Conservation (phyloP, 2,797 vertebrate genomes). For the Melanogrammus aeglefinus region DNA sequence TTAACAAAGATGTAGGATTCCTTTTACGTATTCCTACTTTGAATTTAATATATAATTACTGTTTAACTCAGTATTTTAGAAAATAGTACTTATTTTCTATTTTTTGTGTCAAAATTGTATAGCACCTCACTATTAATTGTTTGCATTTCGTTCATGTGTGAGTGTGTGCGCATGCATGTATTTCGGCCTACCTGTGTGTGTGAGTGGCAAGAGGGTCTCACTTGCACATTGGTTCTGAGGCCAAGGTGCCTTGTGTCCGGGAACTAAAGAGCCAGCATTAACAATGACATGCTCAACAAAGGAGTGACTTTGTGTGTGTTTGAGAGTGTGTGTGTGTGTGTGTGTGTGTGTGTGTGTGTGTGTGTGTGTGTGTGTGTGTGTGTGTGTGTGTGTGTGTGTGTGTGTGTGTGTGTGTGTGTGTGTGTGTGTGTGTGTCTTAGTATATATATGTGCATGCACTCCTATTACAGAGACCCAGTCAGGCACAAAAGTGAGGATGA, state of each 20-base stretch:
- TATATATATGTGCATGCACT: constrained; percentile 11
- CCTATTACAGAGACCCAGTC: constrained; percentile 56
- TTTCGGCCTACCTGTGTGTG: too few species aligned
- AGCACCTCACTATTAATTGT: too few species aligned
- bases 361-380: constrained; percentile 6
- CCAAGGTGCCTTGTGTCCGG: constrained; percentile 38
- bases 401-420: constrained; percentile 7
- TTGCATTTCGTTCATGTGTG: not conserved
- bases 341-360: constrained; percentile 6
- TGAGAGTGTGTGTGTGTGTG: constrained; percentile 6
- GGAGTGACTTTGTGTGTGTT: constrained; percentile 32
- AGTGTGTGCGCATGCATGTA: not conserved
- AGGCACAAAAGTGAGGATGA: constrained; percentile 44
- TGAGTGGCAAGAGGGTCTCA: too few species aligned
- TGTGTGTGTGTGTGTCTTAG: constrained; percentile 7
- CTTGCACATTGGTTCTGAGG: constrained; percentile 50
- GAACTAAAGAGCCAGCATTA: constrained; percentile 41
- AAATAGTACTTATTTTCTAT: too few species aligned
- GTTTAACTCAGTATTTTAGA: too few species aligned
- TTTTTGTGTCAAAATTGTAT: too few species aligned
- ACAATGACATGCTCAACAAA: constrained; percentile 51
- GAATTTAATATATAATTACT: too few species aligned
- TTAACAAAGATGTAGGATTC: too few species aligned
- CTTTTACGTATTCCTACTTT: too few species aligned
- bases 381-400: constrained; percentile 9